Conservation (phyloP, 2,888 invertebrate species). For the Clitarchus hookeri region DNA sequence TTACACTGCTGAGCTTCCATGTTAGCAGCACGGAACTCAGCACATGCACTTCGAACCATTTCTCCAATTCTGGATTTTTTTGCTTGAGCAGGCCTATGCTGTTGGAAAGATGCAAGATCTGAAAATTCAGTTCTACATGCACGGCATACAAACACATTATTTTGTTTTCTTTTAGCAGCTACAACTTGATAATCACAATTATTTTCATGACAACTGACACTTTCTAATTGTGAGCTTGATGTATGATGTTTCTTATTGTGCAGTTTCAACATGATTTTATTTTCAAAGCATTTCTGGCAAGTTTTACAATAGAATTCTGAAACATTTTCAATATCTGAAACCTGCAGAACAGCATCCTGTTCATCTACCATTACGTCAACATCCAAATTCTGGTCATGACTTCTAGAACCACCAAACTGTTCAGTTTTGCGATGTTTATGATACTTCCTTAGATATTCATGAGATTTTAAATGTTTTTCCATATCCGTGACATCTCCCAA, state of each 20-base stretch:
- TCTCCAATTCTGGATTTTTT: background rate
- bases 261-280: background rate
- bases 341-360: background rate
- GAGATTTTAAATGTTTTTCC: background rate
- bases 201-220: background rate
- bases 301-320: background rate
- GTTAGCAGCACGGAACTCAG: background rate
- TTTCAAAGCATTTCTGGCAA: background rate
- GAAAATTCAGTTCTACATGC: background rate
- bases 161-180: background rate
- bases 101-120: background rate
- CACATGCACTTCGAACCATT: background rate
- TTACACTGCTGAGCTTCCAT: background rate
- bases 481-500: background rate
- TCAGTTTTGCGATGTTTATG: background rate
- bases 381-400: background rate
- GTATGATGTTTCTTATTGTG: background rate
- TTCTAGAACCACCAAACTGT: background rate
- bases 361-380: background rate
- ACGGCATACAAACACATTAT: background rate
- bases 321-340: background rate
- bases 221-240: background rate
- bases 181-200: background rate
- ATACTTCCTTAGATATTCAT: background rate
- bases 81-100: background rate